Percentiles rank a stretch among this genome's conserved stretches.
Evolutionary conservation across 2,888 invertebrate genomes (phyloP).

Genomic region (Rapana venosa): DNA sequence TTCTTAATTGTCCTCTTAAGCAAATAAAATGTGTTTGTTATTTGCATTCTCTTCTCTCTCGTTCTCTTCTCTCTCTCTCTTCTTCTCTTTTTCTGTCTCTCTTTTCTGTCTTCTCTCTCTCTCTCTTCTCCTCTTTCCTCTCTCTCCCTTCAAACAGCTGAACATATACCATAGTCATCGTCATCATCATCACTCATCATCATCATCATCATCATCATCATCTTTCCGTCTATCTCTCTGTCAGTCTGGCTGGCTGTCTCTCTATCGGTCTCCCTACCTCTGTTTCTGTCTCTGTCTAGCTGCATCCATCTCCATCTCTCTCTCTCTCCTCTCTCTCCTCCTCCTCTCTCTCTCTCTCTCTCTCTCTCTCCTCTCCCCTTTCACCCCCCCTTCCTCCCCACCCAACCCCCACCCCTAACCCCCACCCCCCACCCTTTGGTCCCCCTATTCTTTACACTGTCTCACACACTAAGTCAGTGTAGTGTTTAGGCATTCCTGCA

Average conservation of each 20-base stretch:
- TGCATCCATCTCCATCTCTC: too few species aligned
- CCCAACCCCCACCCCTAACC: neutral
- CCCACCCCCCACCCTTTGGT: neutral
- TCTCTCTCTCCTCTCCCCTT: neutral
- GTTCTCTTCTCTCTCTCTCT: neutral
- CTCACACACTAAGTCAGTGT: neutral
- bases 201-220: neutral
- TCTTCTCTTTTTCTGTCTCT: neutral
- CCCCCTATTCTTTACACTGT: neutral
- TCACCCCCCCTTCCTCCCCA: neutral
- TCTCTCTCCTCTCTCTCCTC: neutral
- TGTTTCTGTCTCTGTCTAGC: neutral
- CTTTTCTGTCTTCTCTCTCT: neutral
- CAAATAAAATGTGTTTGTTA: too few species aligned
- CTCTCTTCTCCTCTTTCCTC: conserved; percentile 12
- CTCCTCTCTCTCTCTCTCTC: conserved; percentile 29
- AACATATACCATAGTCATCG: too few species aligned
- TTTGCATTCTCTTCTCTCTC: neutral
- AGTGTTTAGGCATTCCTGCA: conserved; percentile 10
- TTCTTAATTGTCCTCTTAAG: too few species aligned
- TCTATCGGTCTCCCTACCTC: neutral
- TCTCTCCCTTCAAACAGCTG: neutral
- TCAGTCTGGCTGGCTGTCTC: neutral
- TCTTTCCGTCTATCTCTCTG: neutral
- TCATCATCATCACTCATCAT: too few species aligned